A percentile compares a stretch with the other conserved stretches of the same genome.
Evolutionary conservation across 2,113 vertebrate genomes (phyloP).

Genomic region (Pogonocichla stellata): DNA sequence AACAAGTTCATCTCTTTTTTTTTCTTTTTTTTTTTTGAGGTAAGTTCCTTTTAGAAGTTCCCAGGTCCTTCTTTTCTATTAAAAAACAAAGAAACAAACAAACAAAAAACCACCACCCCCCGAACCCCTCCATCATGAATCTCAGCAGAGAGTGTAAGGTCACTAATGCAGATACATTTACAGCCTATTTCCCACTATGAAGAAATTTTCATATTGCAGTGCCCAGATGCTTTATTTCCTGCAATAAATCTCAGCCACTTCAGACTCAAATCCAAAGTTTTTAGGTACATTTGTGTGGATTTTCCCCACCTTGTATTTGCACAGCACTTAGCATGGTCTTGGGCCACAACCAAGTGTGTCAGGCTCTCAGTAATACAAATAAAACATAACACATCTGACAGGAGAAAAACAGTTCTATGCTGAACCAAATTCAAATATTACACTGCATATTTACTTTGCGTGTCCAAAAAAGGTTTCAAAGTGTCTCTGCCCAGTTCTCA

Average conservation of each 20-base stretch:
- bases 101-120: neutral
- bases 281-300: neutral
- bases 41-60: neutral
- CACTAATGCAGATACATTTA: neutral
- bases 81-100: neutral
- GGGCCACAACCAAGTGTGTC: rapidly evolving
- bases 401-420: neutral
- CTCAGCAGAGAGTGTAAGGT: neutral
- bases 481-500: neutral
- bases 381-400: neutral
- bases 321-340: neutral
- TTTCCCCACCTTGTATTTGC: neutral
- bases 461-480: neutral
- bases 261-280: neutral
- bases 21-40: neutral
- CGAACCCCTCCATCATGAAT: rapidly evolving
- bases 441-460: neutral
- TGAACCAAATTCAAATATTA: neutral
- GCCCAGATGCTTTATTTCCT: neutral
- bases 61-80: neutral
- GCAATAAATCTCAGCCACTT: neutral
- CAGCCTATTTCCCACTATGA: neutral
- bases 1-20: rapidly evolving
- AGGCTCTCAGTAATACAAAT: neutral
- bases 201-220: neutral